These are phyloP conservation scores for Cuniculus paca DNA, from an alignment of 2,797 vertebrate genomes.

Conservation along the genomic window DNA sequence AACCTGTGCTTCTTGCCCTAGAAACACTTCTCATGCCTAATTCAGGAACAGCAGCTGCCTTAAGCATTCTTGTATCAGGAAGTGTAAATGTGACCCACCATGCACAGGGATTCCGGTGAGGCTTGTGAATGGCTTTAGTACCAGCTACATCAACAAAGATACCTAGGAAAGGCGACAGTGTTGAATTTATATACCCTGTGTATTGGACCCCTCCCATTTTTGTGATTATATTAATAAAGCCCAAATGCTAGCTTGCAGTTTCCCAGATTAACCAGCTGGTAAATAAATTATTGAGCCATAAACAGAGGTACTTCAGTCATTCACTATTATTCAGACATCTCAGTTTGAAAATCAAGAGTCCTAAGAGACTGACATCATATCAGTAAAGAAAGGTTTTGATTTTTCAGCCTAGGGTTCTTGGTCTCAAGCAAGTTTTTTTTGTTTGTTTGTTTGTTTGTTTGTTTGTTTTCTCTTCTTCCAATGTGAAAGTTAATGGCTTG, in stretches of 20 bases:
- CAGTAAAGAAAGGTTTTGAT: neutral
- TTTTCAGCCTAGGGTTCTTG: neutral
- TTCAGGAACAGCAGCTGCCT: neutral
- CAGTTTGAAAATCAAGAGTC: neutral
- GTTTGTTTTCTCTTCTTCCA: neutral
- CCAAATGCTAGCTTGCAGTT: neutral
- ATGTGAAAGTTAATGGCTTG: slow-evolving; percentile 51
- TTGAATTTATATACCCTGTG: neutral
- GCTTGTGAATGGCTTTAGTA: neutral
- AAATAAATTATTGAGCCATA: slow-evolving; percentile 7
- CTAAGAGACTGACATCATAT: neutral
- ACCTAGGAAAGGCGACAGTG: neutral
- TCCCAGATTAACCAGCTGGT: neutral
- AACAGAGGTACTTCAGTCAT: neutral
- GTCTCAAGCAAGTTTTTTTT: neutral
- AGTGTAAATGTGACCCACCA: neutral
- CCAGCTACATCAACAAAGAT: neutral
- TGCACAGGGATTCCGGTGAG: neutral
- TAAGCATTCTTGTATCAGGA: neutral
- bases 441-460: neutral
- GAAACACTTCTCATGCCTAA: slow-evolving; percentile 9
- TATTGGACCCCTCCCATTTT: neutral
- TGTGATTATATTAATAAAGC: slow-evolving; percentile 6
- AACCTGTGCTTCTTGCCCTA: neutral
- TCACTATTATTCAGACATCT: neutral